Base-by-base conservation (phyloP, 2,113 vertebrate species). In the Oenanthe oenanthe region DNA sequence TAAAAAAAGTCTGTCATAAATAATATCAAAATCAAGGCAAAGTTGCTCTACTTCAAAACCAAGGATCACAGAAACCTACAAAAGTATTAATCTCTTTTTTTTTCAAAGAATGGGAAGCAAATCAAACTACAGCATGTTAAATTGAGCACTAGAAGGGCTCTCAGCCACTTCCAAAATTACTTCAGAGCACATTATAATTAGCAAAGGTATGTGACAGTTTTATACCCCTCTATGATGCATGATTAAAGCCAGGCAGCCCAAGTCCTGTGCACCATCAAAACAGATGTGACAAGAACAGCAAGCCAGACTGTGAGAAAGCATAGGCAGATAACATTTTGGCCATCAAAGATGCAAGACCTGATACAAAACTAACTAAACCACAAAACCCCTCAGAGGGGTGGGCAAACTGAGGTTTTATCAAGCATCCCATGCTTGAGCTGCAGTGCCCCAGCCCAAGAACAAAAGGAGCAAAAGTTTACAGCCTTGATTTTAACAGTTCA, bases 201-300 rank as follows among this genome's bases (percentile, higher is more conserved):
- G 95, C 94, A 81, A 90, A 96, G 95, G 96, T 96, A 97, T 94
- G 95, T 94, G 95, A 97, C 93, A 94, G 90, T 91, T 97, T 96
- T 96, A 96, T 94, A 83, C 36, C 71, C 82, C 87, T 96, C 78
- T 92, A 96, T 68, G 92, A 96, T 95, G 82, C 88, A 61, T 95
- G 95, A 97, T 92, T 97, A 96, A 97, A 96, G 92, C 95, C 96
- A 97, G 93, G 94, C 96, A 96, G 71, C 81, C 84, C 67, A 38
- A 89, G 93, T 87, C 91, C 95, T 95, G 90, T 32, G 40, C 21
- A 92, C 93, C 70, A 10, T 96, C 94, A 95, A 88, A 96, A 80
- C 93, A 96, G 92, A 97, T 90, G 92, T 96, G 94, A 92, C 88
- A 90, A 92, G 93, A 86, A 65, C 75, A 72, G 84, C 92, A 95